Evolutionary conservation across 2,113 vertebrate species (phyloP).

Genomic region (Anarrhichthys ocellatus): DNA sequence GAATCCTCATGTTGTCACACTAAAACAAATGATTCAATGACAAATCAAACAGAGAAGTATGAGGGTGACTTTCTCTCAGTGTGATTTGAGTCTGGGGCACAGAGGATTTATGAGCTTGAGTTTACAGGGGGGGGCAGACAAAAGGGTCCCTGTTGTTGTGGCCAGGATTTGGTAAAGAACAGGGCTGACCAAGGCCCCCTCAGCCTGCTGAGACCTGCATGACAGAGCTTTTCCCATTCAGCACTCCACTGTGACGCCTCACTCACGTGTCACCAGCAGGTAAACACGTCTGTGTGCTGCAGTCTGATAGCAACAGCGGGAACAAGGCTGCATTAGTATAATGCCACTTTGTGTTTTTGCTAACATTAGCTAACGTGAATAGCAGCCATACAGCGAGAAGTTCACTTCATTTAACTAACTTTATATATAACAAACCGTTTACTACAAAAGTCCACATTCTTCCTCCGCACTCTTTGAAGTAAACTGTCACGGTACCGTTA

Average conservation of each 20-base stretch:
- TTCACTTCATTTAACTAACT: no score
- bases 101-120: neutral
- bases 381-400: no score
- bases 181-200: constrained; percentile 11
- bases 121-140: constrained; percentile 44
- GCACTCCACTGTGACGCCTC: no score
- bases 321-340: no score
- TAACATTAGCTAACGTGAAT: no score
- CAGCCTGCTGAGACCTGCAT: constrained; percentile 23
- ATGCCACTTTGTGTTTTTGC: no score
- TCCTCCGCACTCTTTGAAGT: no score
- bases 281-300: no score
- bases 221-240: constrained; percentile 39
- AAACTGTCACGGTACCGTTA: no score
- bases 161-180: constrained; percentile 56
- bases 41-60: neutral
- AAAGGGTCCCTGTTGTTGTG: constrained; percentile 54
- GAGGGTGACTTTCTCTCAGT: neutral
- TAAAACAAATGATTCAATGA: neutral
- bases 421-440: no score
- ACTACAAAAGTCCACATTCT: no score
- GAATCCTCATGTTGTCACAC: neutral
- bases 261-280: neutral
- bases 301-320: no score
- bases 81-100: neutral